Evolutionary conservation across 2,797 vertebrate genomes (phyloP), one percentile per base, ranked within the genome.

Genomic region (Alfaro cultratus): DNA sequence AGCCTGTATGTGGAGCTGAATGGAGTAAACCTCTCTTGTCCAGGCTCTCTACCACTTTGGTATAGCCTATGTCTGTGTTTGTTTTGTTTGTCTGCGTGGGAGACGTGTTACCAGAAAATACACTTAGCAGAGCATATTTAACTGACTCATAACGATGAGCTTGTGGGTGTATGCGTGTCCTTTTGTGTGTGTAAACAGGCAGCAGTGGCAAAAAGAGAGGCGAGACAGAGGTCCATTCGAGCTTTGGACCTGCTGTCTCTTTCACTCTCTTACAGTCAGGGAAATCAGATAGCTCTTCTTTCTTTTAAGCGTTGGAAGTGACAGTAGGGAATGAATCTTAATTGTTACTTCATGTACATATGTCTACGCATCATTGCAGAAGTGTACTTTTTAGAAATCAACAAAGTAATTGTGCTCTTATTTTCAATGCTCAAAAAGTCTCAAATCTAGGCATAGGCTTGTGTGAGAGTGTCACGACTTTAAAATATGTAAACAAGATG

Each of bases 111-210:
- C 76, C 88, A 88, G 81, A 85, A 85, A 83, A 89, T 88, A 85
- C 78, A 87, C 81, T 87, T 83, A 92, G 85, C 76, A 51, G 74
- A 88, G 83, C 86, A 89, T 87, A 85, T 92, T 91, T 85, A 91
- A 87, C 83, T 85, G 89, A 91, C 81, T 92, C 89, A 91, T 85
- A 64, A 85, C 79, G 86, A 80, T 79, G 77, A 43, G 76, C 78
- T 73, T 26, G 78, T 86, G 55, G 86, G 80, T 78, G 80, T 80
- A 45, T 82, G 60, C 75, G 70, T 80, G 74, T 80, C 74, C 60
- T 10, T 79, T 68, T 72, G 70, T 80, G 41, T 73, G 71, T 83
- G 36, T 74, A 82, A 81, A 84, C 72, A 82, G 80, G 57, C 79
- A 3, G 68, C 55, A 77, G 16, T 68, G 77, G 74, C 77, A 67